A percentile compares a stretch with the other conserved stretches of the same genome.
phyloP scores from a whole-genome alignment of 2,797 vertebrate species.

The Halcyon smyrnensis region DNA sequence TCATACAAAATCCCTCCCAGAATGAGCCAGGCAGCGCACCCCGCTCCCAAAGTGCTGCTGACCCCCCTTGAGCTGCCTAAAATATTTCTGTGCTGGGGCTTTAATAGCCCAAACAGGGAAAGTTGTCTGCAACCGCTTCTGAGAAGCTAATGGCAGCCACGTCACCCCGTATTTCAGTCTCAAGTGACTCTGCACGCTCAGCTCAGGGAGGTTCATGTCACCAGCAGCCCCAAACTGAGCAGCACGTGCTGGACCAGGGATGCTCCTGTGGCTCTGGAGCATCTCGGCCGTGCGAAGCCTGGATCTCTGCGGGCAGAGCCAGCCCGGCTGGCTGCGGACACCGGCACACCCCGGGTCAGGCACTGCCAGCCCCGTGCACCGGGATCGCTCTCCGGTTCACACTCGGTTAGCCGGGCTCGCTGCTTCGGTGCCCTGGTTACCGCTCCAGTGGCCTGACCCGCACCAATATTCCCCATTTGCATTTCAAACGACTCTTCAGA shows the following conservation, averaged over 20 bases:
- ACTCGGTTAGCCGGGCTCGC: background rate
- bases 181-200: rapidly evolving
- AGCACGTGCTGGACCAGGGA: background rate
- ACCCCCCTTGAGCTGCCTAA: rapidly evolving
- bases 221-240: background rate
- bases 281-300: rapidly evolving
- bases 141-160: background rate
- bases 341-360: rapidly evolving
- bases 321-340: background rate
- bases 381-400: background rate
- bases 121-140: background rate
- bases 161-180: background rate
- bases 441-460: background rate
- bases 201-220: rapidly evolving
- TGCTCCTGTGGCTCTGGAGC: background rate
- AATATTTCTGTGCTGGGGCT: rapidly evolving
- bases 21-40: background rate
- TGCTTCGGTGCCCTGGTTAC: background rate
- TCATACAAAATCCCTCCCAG: background rate
- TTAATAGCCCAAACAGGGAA: rapidly evolving
- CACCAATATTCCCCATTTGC: background rate
- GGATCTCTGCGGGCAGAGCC: background rate
- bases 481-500: background rate
- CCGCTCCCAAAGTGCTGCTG: background rate
- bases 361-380: rapidly evolving